Base-by-base conservation (phyloP, 2,888 invertebrate species). In the Rhagophthalmus giganteus region DNA sequence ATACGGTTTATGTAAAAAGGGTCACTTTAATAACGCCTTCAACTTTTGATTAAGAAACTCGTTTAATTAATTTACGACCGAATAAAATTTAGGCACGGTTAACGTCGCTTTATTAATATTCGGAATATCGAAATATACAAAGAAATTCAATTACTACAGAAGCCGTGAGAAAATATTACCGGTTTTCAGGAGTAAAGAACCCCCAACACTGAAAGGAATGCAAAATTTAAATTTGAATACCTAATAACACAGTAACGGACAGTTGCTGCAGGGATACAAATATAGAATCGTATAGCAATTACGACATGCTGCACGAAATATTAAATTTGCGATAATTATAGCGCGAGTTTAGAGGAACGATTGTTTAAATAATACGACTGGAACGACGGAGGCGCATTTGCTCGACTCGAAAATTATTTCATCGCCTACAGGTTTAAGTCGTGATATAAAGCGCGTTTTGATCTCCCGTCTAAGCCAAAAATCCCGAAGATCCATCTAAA, bases 151-250 rank as follows among this genome's bases (percentile, higher is more conserved):
- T n/a, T n/a, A n/a, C n/a, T n/a, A n/a, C n/a, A 16, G 10, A 40
- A 42, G 16, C 11, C 14, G 11, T 34, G 34, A 11, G 42, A 42
- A 34, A 42, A 37, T 26, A 25, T n/a, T 35, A 25, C 12, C 8
- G 5, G 13, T 24, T 9, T 35, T 35, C 35, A n/a, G 24, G 26
- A 11, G 20, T 14, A n/a, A 20, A 42, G 15, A 15, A 12, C 24
- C 3, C 25, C 3, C 24, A 9, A n/a, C 25, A 8, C 20, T 8
- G 26, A 26, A 41, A 32, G 16, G 31, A 25, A 27, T 28, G 27
- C 8, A 42, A 42, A 35, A 31, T 11, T 14, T 30, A 44, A 44
- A 44, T 44, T 44, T 44, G 35, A 44, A 44, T 44, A 42, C 33
- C 12, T 42, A 44, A 44, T 44, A 35, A 44, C 14, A 44, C 28